These are phyloP conservation scores for Loripinus fragilis DNA, from an alignment of 2,888 invertebrate species.

Conservation along the genomic window DNA sequence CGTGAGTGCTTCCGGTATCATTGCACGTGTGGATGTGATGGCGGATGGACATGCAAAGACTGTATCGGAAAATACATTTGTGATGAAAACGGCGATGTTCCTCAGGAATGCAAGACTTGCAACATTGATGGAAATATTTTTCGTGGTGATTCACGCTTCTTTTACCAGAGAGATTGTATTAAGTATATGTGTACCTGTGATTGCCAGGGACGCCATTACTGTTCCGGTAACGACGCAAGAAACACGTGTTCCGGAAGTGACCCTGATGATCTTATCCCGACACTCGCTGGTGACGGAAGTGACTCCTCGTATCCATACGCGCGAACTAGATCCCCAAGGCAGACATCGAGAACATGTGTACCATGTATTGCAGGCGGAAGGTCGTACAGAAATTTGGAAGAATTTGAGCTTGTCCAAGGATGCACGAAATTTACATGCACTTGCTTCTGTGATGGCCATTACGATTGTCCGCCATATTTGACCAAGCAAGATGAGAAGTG, in stretches of 20 bases:
- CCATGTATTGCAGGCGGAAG: slow-evolving; percentile 29
- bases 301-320: background rate
- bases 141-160: slow-evolving; percentile 51
- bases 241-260: slow-evolving; percentile 28
- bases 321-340: slow-evolving; percentile 14
- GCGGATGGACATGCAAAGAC: slow-evolving; percentile 68
- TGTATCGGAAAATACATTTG: slow-evolving; percentile 42
- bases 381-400: slow-evolving; percentile 54
- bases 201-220: slow-evolving; percentile 58
- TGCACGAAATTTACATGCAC: slow-evolving; percentile 70
- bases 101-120: slow-evolving; percentile 53
- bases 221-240: slow-evolving; percentile 46
- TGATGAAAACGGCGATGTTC: slow-evolving; percentile 32
- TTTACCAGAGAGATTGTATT: slow-evolving; percentile 41
- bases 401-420: slow-evolving; percentile 59
- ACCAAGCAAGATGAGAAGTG: slow-evolving; percentile 41
- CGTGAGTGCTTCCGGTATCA: slow-evolving; percentile 70
- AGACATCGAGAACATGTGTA: slow-evolving; percentile 25
- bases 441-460: slow-evolving; percentile 70
- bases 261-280: background rate
- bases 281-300: background rate
- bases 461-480: slow-evolving; percentile 61
- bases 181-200: slow-evolving; percentile 62
- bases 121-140: slow-evolving; percentile 52
- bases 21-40: slow-evolving; percentile 75